Evolutionary conservation across 2,113 vertebrate species (phyloP), one percentile per base, ranked within the genome.

Genomic region (Indicator indicator): DNA sequence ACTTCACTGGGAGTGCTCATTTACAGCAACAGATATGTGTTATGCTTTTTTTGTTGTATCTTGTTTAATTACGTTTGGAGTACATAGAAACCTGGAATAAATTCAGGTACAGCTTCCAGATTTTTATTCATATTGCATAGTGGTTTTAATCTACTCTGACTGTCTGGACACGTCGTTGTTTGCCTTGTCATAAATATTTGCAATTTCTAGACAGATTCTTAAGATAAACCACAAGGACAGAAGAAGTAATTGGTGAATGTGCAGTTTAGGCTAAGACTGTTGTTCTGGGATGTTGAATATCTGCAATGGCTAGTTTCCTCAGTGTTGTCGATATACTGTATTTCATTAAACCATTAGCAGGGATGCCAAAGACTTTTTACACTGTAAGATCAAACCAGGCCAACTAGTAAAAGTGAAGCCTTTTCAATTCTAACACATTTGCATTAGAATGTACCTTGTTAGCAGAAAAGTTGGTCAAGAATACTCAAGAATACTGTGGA

Each of bases 281-380:
- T 60, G 7, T 83, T 93, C 38, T 79, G 46, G 16, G 9, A 11
- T 63, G 16, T 42, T 86, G 83, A 73, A 70, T 42, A 68, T 93
- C 32, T 1, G 0, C 23, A n/a, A 23, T 64, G 23, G 15, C 56
- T 83, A 44, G 42, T 44, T 44, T 44, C 42, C 42, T 44, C 54
- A 54, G 9, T 78, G 50, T 40, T 75, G 64, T 26, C 76, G 46
- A 46, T 88, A 5, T 59, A 89, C 40, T 80, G 55, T 83, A 44
- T 88, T 90, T 96, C 92, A 86, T 93, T 81, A 86, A 83, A 27
- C 26, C 73, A 65, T 92, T 95, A 88, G 21, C 38, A 55, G 36
- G n/a, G 30, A 65, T 67, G 44, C 82, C 56, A 59, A 76, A 83
- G 44, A 87, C 33, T 60, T 92, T 95, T 90, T 90, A 40, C 44